Evolutionary conservation across 53 echinoderm and acorn worm genomes (phyloP).

Genomic region (Arbacia lixula): DNA sequence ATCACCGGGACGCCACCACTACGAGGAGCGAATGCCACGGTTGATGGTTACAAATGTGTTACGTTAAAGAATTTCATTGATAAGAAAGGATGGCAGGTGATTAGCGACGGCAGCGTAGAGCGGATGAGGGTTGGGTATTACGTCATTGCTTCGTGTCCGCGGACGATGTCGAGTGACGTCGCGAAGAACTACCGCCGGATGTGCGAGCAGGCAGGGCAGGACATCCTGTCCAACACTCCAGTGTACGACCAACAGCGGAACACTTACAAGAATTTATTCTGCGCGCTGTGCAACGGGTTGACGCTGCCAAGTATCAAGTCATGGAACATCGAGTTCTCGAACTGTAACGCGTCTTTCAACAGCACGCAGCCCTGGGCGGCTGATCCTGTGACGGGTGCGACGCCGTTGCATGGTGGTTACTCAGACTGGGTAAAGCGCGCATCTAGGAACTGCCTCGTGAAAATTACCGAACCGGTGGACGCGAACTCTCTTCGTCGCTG

Average conservation of each 20-base stretch:
- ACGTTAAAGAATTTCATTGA: slow-evolving; percentile 5
- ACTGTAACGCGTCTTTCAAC: slow-evolving; percentile 39
- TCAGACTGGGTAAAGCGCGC: slow-evolving; percentile 14
- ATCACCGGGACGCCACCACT: neutral
- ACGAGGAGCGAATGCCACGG: neutral
- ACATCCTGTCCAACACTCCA: slow-evolving; percentile 21
- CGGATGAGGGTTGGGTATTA: slow-evolving; percentile 29
- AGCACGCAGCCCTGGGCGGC: slow-evolving; percentile 16
- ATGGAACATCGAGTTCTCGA: slow-evolving; percentile 44
- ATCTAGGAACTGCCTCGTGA: slow-evolving; percentile 17
- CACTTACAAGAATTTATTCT: slow-evolving; percentile 49
- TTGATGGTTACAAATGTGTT: slow-evolving; percentile 8
- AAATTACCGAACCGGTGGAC: slow-evolving; percentile 10
- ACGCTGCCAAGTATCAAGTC: neutral
- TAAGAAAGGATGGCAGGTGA: slow-evolving; percentile 19
- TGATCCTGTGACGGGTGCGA: neutral
- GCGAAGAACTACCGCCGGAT: slow-evolving; percentile 16
- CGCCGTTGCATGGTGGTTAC: neutral
- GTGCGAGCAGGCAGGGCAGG: slow-evolving; percentile 12
- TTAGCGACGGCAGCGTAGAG: slow-evolving; percentile 13
- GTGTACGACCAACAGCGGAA: neutral
- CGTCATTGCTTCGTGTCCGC: slow-evolving; percentile 37
- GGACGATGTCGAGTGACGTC: neutral
- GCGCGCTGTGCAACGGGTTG: slow-evolving; percentile 42
- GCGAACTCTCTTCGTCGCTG: slow-evolving; percentile 34